Percentiles rank a stretch among this genome's conserved stretches.
phyloP scores from a whole-genome alignment of 2,797 vertebrate species.

The Erpetoichthys calabaricus region DNA sequence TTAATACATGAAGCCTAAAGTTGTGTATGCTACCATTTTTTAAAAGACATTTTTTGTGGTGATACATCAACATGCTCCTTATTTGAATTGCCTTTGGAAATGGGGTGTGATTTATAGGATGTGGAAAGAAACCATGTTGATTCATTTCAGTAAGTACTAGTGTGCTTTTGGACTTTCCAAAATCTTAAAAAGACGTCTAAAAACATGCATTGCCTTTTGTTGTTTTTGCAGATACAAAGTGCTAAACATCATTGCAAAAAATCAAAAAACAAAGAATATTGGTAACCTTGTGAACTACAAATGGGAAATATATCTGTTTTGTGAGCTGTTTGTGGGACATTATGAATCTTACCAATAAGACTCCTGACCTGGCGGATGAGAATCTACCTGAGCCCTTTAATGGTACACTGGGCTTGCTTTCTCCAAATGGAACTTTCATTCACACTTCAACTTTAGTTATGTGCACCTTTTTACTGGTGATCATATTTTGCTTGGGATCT shows the following conservation, averaged over 20 bases:
- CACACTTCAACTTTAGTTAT: slow-evolving; percentile 72
- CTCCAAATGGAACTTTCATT: slow-evolving; percentile 41
- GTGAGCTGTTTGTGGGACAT: slow-evolving; percentile 30
- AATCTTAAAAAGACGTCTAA: too few species aligned
- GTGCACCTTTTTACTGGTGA: slow-evolving; percentile 68
- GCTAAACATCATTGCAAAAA: not conserved
- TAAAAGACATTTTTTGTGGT: too few species aligned
- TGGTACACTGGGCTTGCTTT: slow-evolving; percentile 29
- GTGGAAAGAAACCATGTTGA: too few species aligned
- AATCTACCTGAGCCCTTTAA: slow-evolving; percentile 31
- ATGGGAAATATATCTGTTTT: slow-evolving; percentile 26
- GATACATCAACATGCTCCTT: too few species aligned
- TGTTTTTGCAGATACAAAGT: not conserved
- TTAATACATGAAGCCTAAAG: too few species aligned
- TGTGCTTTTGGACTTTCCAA: too few species aligned
- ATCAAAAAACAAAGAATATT: not conserved
- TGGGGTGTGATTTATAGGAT: too few species aligned
- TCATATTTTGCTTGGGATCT: slow-evolving; percentile 86
- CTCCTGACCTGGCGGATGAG: slow-evolving; percentile 46
- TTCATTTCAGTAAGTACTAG: too few species aligned
- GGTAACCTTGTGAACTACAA: slow-evolving; percentile 5
- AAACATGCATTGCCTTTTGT: not conserved
- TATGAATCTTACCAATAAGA: slow-evolving; percentile 66
- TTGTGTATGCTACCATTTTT: too few species aligned
- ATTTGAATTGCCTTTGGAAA: too few species aligned